Percentiles rank a stretch among this genome's conserved stretches.
Conservation (phyloP, 2,888 invertebrate species). For the Rosalia funebris region DNA sequence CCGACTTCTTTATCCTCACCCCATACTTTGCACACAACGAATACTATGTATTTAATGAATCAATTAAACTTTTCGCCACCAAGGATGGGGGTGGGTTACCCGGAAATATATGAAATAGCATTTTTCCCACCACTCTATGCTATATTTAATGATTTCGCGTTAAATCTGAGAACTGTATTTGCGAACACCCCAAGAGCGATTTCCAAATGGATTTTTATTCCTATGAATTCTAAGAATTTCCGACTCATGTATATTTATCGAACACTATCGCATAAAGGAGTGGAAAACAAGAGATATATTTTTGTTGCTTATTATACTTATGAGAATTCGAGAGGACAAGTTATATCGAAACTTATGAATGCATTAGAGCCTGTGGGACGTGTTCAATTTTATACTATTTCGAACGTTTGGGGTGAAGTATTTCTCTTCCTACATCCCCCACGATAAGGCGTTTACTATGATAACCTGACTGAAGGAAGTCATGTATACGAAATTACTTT, state of each 20-base stretch:
- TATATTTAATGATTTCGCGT: neutral
- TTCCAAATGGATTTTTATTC: conserved; percentile 1
- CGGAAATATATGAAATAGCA: too few relatives aligned
- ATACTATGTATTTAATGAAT: too few relatives aligned
- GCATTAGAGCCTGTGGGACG: conserved; percentile 53
- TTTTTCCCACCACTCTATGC: neutral
- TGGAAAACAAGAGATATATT: conserved; percentile 19
- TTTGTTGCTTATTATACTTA: conserved; percentile 36
- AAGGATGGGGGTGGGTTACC: too few relatives aligned
- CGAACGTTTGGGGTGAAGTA: conserved; percentile 33
- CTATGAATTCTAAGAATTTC: neutral
- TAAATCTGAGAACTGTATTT: neutral
- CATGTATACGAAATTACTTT: neutral
- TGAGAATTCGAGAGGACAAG: conserved; percentile 49
- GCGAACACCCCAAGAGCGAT: neutral
- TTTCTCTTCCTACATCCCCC: neutral
- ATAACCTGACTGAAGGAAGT: neutral
- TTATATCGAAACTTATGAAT: conserved; percentile 57
- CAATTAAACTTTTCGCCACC: too few relatives aligned
- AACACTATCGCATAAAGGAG: conserved; percentile 23
- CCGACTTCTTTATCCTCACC: too few relatives aligned
- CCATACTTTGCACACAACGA: too few relatives aligned
- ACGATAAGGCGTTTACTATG: neutral
- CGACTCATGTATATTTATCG: conserved; percentile 32
- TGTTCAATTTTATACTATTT: conserved; percentile 54